Evolutionary conservation across 2,888 invertebrate genomes (phyloP), one percentile per base, ranked within the genome.

Genomic region (Cataglyphis cursor): DNA sequence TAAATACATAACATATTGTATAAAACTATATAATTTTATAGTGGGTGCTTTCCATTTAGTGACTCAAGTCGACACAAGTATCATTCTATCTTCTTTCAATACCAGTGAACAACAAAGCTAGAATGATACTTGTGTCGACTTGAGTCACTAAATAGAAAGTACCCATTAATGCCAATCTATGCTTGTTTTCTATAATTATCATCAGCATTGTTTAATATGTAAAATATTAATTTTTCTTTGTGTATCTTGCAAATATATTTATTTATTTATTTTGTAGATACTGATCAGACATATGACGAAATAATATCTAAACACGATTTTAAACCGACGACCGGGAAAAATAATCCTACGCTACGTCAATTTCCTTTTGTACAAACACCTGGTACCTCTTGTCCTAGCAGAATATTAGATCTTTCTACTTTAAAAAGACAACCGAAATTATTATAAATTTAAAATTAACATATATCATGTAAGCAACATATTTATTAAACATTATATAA

Each of bases 341-440:
- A 72, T 44, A 88, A 59, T 62, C 87, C 88, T 8, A 44, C 41
- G 28, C 5, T 83, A n/a, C 87, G 76, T 59, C 84, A 76, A 35
- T 88, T 81, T 57, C 87, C 90, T 61, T 84, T 88, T 73, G 84
- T 82, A 59, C 92, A 90, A 73, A 92, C 90, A 21, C 88, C 91
- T 44, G 92, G 89, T 76, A 90, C 87, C 18, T 91, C 84, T 82
- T 90, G 86, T 82, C 95, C 96, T 59, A 96, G 96, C 51, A 96
- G 96, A 93, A 96, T 97, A 93, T 94, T 97, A 90, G 97, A 97
- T 93, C 96, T 97, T 85, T 96, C 97, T 62, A 96, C 96, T 66
- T 95, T 97, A 73, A 97, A 96, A 93, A 96, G 96, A 90, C 97
- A 97, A 93, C 96, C 97, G 0, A 97, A 97, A 94, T 95, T 97